phyloP scores from a whole-genome alignment of 2,888 invertebrate species.

The Synergus japonicus region DNA sequence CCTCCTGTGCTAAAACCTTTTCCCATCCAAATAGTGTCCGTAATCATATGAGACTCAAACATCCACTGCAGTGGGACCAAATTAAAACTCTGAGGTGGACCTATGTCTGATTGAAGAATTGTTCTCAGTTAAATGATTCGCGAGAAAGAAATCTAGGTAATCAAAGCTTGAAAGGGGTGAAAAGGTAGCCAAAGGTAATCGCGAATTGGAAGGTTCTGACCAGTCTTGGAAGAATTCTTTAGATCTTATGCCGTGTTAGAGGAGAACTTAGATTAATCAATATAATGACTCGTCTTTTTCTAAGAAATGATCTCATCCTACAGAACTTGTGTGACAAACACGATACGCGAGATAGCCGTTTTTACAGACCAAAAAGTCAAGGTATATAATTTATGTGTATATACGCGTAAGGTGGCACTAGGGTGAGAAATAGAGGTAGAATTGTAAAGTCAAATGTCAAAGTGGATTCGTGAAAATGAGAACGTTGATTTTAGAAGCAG shows the following conservation, averaged over 20 bases:
- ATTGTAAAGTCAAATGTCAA: background rate
- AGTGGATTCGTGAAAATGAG: background rate
- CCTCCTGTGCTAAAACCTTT: constrained; percentile 86
- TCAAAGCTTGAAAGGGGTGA: background rate
- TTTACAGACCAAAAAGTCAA: constrained; percentile 3
- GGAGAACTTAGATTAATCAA: background rate
- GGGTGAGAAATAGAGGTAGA: constrained; percentile 28
- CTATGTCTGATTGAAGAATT: constrained; percentile 78
- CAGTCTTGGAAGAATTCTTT: background rate
- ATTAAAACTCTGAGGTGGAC: constrained; percentile 90
- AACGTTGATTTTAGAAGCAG: background rate
- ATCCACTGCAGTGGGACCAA: constrained; percentile 88
- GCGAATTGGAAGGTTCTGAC: background rate
- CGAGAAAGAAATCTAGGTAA: background rate
- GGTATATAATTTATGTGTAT: background rate
- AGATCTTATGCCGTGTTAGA: background rate
- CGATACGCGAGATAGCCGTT: background rate
- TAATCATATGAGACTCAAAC: constrained; percentile 92
- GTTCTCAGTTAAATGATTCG: background rate
- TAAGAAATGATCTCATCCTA: background rate
- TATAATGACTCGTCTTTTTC: background rate
- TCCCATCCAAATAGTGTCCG: constrained; percentile 92
- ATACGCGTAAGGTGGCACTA: constrained; percentile 9
- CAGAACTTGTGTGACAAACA: constrained; percentile 22
- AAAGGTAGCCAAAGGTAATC: constrained; percentile 25